Conservation (phyloP, 2,888 invertebrate species). For the Agrochola lychnidis region DNA sequence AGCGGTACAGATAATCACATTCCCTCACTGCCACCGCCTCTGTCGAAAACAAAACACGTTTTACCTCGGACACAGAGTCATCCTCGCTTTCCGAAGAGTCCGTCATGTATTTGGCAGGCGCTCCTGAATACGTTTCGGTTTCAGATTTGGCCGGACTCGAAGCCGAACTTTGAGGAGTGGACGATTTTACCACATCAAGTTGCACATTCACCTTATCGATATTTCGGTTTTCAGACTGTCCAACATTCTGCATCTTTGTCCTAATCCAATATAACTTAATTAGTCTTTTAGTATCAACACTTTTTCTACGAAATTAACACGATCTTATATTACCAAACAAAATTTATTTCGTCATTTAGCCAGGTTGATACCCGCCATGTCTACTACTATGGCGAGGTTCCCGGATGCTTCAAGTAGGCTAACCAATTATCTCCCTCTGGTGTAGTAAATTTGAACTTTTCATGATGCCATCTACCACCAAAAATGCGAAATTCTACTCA, state of each 20-base stretch:
- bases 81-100: constrained; percentile 99
- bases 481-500: constrained; percentile 72
- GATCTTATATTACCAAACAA: constrained; percentile 90
- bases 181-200: constrained; percentile 93
- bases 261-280: constrained; percentile 91
- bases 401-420: constrained; percentile 92
- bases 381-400: constrained; percentile 94
- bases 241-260: constrained; percentile 98
- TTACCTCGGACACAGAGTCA: constrained; percentile 99
- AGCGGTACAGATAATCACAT: constrained; percentile 91
- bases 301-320: constrained; percentile 89
- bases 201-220: constrained; percentile 94
- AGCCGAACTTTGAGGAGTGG: constrained; percentile 96
- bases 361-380: constrained; percentile 95
- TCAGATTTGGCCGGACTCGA: constrained; percentile 96
- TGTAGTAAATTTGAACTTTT: constrained; percentile 80
- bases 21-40: constrained; percentile 90
- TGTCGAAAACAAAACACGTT: constrained; percentile 90
- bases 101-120: constrained; percentile 96
- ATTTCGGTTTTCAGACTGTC: constrained; percentile 96
- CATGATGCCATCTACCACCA: constrained; percentile 83
- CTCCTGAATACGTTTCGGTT: constrained; percentile 96
- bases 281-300: constrained; percentile 90
- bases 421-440: constrained; percentile 89
- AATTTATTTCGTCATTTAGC: constrained; percentile 92